Base-by-base conservation (phyloP, 2,113 vertebrate genomes). In the Elanus axillaris region DNA sequence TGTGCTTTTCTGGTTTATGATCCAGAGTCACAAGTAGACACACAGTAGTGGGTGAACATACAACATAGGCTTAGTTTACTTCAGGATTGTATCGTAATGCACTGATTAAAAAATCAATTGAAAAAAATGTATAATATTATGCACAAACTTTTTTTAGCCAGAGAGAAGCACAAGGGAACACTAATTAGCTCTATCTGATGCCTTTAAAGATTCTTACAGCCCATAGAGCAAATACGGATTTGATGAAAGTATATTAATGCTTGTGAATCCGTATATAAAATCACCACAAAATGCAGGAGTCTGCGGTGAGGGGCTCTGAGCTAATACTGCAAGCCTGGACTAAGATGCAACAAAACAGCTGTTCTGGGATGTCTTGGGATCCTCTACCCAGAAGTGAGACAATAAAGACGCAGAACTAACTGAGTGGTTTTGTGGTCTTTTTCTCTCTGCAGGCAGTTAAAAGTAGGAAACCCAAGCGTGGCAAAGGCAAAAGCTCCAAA, bases 361-460 rank as follows among this genome's bases (percentile, higher is more conserved):
- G 21, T 60, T 83, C 48, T 3, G 17, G 79, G 32, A 32, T 86
- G 17, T 38, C 42, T 47, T 52, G 18, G 38, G 17, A 32, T 82
- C 52, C n/a, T 53, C 21, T 50, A 9, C 32, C 38, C 73, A n/a
- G 52, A 45, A 63, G 1, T 2, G 3, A 87, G 23, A 48, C 31
- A 10, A 5, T 40, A 14, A 62, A 82, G 23, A 25, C 1, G 0
- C 23, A 31, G 14, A 22, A 20, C 16, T 80, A 18, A 68, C n/a
- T 19, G 52, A 77, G 38, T 3, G 23, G 3, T 36, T 94, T 38
- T 67, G 22, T 52, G 85, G 14, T 45, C 0, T 0, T 81, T 79
- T 92, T 91, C 48, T 80, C 66, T 87, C 89, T 36, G 78, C 98
- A 99, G 99, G 97, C 98, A 50, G 93, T 64, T 43, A 97, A 98